Evolutionary conservation across 23 tunicate genomes (phyloP).

Genomic region (Styela plicata): DNA sequence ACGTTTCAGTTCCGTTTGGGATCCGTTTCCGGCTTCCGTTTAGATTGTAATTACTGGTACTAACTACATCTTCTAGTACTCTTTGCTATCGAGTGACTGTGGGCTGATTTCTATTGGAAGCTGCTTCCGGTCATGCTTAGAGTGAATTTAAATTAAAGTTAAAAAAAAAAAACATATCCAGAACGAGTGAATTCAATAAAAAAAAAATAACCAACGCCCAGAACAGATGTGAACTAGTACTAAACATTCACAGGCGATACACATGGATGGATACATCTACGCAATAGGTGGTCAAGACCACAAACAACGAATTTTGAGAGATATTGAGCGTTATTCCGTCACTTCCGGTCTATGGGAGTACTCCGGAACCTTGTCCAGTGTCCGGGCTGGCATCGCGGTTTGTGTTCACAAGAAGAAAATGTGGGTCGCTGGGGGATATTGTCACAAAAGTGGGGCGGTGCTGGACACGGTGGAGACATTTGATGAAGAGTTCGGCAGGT

Average conservation of each 20-base stretch:
- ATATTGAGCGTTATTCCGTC: slow-evolving; percentile 72
- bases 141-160: too few species aligned
- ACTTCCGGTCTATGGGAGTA: slow-evolving; percentile 55
- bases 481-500: slow-evolving; percentile 59
- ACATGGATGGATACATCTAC: slow-evolving; percentile 67
- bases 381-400: slow-evolving; percentile 66
- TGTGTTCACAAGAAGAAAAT: slow-evolving; percentile 42
- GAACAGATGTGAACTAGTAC: too few species aligned
- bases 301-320: slow-evolving; percentile 78
- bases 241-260: slow-evolving; percentile 49
- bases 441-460: slow-evolving; percentile 61
- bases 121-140: too few species aligned
- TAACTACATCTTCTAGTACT: too few species aligned
- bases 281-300: slow-evolving; percentile 93
- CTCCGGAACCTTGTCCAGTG: slow-evolving; percentile 56
- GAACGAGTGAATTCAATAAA: too few species aligned
- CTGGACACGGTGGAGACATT: slow-evolving; percentile 71
- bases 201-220: too few species aligned
- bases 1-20: too few species aligned
- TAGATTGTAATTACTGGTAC: too few species aligned
- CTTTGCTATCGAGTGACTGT: too few species aligned
- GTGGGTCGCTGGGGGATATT: slow-evolving; percentile 84
- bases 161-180: too few species aligned
- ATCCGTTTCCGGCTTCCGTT: too few species aligned
- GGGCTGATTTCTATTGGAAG: too few species aligned